Base-by-base conservation (phyloP, 1,140 invertebrate species). In the Radopholus similis region DNA sequence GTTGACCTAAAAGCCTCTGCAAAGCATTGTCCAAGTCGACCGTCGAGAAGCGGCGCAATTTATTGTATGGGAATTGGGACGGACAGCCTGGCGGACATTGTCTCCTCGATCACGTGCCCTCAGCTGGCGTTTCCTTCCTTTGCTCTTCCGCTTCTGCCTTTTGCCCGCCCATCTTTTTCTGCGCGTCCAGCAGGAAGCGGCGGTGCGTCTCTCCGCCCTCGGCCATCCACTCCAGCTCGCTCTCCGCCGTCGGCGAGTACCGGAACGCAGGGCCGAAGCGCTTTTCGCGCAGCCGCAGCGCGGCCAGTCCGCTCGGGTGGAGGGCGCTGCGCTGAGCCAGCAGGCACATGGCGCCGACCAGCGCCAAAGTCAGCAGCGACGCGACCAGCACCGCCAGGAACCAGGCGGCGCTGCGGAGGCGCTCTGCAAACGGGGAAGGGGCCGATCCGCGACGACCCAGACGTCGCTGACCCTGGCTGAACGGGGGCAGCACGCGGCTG, bases 371-470 rank as follows among this genome's bases (percentile, higher is more conserved):
- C 26, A 81, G 47, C n/a, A 64, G 71, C 21, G 79, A 49, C 18
- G 64, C 63, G 37, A 68, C 38, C 23, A 81, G 28, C 35, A 81
- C 68, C 42, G 74, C 68, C 32, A 81, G 64, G 55, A 81, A 81
- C 79, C 79, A 81, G 9, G 72, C 76, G 37, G 80, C 80, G 21
- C 57, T 77, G 57, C 72, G 72, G 9, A 81, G 55, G 21, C 73
- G 74, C 57, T 82, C 79, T 82, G 56, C 58, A 78, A 56, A 18
- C 15, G 18, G 30, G 2, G n/a, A 37, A 49, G 9, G 4, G 21
- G 15, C 70, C 23, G 40, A 15, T 13, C 49, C 11, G 38, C 13
- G 40, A 13, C 37, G 18, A 34, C 4, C 38, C 62, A 73, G 32
- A 34, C 32, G 13, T 1, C 28, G 28, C 51, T 66, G 34, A 81